Base-by-base conservation (phyloP, 2,888 invertebrate genomes). In the Parelbella ahira region DNA sequence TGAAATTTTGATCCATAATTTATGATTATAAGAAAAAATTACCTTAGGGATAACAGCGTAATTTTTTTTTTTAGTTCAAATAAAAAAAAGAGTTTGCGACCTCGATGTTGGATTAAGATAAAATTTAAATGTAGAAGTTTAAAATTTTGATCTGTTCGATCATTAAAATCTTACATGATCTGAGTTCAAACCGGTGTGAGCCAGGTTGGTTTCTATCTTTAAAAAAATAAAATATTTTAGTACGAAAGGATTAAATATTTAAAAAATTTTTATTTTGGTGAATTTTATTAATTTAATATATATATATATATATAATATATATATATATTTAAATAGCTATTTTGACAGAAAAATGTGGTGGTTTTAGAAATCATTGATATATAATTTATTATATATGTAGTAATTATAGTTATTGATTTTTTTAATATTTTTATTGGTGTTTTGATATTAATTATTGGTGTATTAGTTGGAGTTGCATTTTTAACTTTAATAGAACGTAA, bases 31-130 rank as follows among this genome's bases (percentile, higher is more conserved):
- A 90, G 90, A 89, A 80, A 80, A 91, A 93, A 90, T 92, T 93
- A 93, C 92, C 91, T 91, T 91, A 92, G 92, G 92, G 92, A 93
- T 93, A 93, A 93, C 93, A 93, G 93, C 91, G 90, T 93, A 89
- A 93, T 93, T 89, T 90, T 90, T 90, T 91, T 91, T 81, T 80
- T 91, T 89, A 93, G 93, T 88, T 89, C 92, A 69, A 77, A 93
- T 93, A 89, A 83, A 88, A 90, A 91, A 89, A 88, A 89, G 76
- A 90, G 92, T 88, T 93, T 93, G 91, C 91, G 92, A 93, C 93
- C 93, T 94, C 94, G 93, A 94, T 94, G 93, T 94, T 94, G 93
- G 92, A 93, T 93, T 93, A 93, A 91, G 89, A 87, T 89, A 84
- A 88, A 89, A 81, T 84, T 88, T 89, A 84, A 88, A 89, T 89